Evolutionary conservation across 2,113 vertebrate species (phyloP).

Genomic region (Dasypus novemcinctus): DNA sequence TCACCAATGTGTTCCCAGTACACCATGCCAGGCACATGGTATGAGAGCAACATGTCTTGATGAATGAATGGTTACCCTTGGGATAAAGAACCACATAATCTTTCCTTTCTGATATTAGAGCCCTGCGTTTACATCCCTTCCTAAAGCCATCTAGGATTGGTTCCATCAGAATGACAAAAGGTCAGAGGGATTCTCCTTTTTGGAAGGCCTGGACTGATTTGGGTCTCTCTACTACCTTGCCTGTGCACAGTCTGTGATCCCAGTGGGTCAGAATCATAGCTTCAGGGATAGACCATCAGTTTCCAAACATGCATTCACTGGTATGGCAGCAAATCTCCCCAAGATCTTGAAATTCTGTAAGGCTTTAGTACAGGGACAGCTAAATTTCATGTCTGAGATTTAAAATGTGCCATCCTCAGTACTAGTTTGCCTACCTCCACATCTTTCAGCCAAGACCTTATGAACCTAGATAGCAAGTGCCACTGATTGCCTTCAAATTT

Average conservation of each 20-base stretch:
- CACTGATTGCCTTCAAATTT: neutral
- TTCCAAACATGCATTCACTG: neutral
- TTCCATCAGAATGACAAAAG: neutral
- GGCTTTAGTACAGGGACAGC: neutral
- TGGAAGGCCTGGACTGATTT: neutral
- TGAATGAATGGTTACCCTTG: neutral
- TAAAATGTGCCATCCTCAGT: neutral
- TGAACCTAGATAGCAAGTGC: neutral
- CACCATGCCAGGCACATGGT: accelerated
- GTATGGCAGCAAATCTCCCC: too few species aligned
- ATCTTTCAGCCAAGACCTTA: neutral
- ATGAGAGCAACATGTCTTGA: neutral
- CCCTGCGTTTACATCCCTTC: neutral
- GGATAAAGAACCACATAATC: accelerated
- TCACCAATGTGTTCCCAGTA: neutral
- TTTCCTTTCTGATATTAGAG: neutral
- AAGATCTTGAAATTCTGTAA: neutral
- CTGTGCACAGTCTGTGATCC: neutral
- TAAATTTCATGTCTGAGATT: neutral
- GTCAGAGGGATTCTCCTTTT: neutral
- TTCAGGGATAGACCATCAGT: neutral
- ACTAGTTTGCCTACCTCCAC: neutral
- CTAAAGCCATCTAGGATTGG: neutral
- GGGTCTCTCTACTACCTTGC: neutral
- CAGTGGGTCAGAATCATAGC: neutral